Evolutionary conservation across 2,888 invertebrate genomes (phyloP).

Genomic region (Beris chalybata): DNA sequence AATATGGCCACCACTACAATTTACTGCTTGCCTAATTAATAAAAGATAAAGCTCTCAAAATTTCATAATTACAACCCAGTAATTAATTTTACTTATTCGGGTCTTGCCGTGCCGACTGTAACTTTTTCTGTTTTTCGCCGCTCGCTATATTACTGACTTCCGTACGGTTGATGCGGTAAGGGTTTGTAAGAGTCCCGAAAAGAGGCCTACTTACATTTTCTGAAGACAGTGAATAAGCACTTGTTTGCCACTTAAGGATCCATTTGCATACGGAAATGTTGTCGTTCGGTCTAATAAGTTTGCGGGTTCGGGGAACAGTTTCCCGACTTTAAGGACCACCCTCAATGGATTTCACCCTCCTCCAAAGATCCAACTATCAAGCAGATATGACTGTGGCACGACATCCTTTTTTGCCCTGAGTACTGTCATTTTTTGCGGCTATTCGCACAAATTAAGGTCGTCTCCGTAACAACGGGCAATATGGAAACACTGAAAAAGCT

Average conservation of each 20-base stretch:
- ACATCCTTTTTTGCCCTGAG: too few relatives aligned
- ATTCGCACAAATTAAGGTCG: too few relatives aligned
- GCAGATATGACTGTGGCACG: too few relatives aligned
- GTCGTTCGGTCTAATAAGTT: conserved; percentile 20
- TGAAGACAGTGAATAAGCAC: background rate
- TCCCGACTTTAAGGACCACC: too few relatives aligned
- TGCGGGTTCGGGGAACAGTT: conserved; percentile 1
- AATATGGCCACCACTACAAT: conserved; percentile 1
- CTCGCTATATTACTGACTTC: too few relatives aligned
- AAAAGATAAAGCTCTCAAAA: conserved; percentile 19
- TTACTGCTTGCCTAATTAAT: conserved; percentile 13
- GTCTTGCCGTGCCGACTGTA: background rate
- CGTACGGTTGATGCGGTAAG: too few relatives aligned
- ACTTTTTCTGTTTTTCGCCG: background rate
- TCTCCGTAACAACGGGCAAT: too few relatives aligned
- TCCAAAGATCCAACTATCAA: too few relatives aligned
- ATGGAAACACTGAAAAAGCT: too few relatives aligned
- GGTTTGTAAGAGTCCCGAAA: background rate
- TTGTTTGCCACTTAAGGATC: conserved; percentile 11
- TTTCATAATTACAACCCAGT: conserved; percentile 17
- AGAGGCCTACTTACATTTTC: conserved; percentile 1
- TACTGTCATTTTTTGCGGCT: too few relatives aligned
- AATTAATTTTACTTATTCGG: conserved; percentile 24
- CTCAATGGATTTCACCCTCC: too few relatives aligned
- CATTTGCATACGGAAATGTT: conserved; percentile 25